These are phyloP conservation scores for Dolichopus griseipennis DNA, from an alignment of 2,888 invertebrate genomes.

Conservation along the genomic window DNA sequence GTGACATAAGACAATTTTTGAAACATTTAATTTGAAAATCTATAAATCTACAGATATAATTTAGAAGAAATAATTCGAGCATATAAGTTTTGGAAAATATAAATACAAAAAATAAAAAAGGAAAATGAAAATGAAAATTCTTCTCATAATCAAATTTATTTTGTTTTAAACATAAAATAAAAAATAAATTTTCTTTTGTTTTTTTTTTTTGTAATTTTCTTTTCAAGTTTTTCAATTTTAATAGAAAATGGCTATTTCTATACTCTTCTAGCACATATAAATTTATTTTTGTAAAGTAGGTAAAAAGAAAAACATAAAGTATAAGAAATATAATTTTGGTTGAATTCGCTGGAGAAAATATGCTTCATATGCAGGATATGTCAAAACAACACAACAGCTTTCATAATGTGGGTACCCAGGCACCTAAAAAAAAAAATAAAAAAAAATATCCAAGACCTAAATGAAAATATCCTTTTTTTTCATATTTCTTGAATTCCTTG, in stretches of 20 bases:
- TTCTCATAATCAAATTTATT: neutral
- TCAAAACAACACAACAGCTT: neutral
- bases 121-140: neutral
- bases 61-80: neutral
- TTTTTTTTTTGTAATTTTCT: no score
- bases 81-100: neutral
- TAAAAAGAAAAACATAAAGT: neutral
- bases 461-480: conserved; percentile 2
- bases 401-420: neutral
- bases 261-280: neutral
- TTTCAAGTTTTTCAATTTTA: neutral
- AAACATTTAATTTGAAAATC: neutral
- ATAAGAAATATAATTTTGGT: no score
- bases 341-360: neutral
- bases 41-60: neutral
- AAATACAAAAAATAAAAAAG: neutral
- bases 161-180: neutral
- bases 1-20: neutral
- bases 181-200: no score
- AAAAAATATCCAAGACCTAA: neutral
- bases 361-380: neutral
- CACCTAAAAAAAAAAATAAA: neutral
- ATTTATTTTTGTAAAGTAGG: neutral
- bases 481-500: neutral
- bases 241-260: neutral